Percentiles rank a stretch among this genome's conserved stretches.
phyloP scores from a whole-genome alignment of 2,113 vertebrate species.

The Butastur rufipennis region DNA sequence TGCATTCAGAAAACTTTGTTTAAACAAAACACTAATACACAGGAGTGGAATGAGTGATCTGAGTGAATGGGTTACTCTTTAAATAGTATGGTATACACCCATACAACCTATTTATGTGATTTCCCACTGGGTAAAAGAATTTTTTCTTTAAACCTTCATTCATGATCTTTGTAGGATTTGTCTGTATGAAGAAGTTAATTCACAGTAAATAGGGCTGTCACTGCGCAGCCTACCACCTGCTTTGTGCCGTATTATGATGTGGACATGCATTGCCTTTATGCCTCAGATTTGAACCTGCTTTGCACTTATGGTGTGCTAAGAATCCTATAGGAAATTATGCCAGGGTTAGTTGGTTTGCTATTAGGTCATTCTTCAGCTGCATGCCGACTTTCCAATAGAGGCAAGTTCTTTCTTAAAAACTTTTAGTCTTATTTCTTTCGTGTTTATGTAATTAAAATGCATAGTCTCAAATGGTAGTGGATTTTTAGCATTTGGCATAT shows the following conservation, averaged over 20 bases:
- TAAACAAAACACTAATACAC: background rate
- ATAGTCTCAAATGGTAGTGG: background rate
- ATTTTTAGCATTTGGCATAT: background rate
- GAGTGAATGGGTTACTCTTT: background rate
- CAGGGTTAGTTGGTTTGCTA: background rate
- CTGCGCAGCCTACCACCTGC: background rate
- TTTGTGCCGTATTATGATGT: background rate
- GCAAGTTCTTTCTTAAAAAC: background rate
- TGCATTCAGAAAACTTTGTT: background rate
- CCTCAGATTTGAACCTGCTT: background rate
- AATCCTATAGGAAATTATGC: background rate
- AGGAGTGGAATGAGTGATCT: background rate
- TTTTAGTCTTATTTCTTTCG: background rate
- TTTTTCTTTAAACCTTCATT: background rate
- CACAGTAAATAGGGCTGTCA: background rate
- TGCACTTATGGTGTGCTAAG: background rate
- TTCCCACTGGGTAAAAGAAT: background rate
- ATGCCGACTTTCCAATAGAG: fast-evolving
- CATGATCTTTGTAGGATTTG: background rate
- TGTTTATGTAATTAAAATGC: background rate
- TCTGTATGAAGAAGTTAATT: background rate
- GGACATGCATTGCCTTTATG: background rate
- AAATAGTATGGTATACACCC: background rate
- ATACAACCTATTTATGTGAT: background rate
- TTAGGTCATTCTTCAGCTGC: background rate